Evolutionary conservation across 2,888 invertebrate species (phyloP).

Genomic region (Phengaris alcon): DNA sequence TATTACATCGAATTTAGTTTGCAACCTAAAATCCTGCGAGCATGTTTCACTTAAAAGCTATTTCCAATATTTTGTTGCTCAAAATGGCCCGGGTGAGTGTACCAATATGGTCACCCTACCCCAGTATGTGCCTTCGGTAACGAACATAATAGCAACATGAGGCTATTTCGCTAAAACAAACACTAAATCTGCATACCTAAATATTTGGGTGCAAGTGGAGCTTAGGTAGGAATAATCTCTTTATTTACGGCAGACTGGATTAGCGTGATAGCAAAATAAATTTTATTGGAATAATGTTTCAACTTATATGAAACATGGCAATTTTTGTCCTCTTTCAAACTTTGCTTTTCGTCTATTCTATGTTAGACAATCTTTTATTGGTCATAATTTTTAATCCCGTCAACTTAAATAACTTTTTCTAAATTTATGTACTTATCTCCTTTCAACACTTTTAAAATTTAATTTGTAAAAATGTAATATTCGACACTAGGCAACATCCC

Average conservation of each 20-base stretch:
- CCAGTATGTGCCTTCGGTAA: constrained; percentile 15
- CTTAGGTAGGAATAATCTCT: neutral
- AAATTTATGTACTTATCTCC: no score
- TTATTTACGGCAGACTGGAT: neutral
- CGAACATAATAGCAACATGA: constrained; percentile 16
- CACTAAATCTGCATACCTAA: neutral
- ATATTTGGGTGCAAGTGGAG: neutral
- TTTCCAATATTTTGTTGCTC: constrained; percentile 17
- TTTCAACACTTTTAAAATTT: no score
- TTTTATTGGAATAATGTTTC: no score
- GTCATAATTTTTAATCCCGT: no score
- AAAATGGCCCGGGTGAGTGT: neutral
- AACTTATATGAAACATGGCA: no score
- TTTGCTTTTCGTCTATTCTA: no score
- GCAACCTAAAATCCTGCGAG: neutral
- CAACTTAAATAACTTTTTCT: no score
- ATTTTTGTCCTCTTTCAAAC: no score
- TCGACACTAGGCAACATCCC: no score
- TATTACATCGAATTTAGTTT: constrained; percentile 23
- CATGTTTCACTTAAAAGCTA: constrained; percentile 13
- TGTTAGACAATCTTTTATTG: no score
- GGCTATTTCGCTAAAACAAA: constrained; percentile 17
- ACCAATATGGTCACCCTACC: constrained; percentile 16
- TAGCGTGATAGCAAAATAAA: no score
- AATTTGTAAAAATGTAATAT: no score